These are phyloP conservation scores for Metalampra italica DNA, from an alignment of 2,888 invertebrate species.

Conservation along the genomic window DNA sequence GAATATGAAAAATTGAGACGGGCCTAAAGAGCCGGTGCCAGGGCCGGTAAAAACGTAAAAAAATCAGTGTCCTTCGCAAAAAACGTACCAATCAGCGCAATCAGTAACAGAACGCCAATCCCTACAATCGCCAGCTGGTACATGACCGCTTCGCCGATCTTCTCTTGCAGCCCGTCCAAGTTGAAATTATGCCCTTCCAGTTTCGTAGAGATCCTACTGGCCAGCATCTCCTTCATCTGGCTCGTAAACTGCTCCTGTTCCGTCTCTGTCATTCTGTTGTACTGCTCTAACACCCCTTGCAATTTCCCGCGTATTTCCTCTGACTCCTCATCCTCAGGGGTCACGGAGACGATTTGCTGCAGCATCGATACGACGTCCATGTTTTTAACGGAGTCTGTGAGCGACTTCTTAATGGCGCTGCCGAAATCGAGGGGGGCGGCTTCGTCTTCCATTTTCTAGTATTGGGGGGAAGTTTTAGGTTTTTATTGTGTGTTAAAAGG, in stretches of 20 bases:
- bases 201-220: conserved; percentile 41
- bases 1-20: too few relatives aligned
- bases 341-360: conserved; percentile 47
- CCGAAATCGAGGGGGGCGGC: conserved; percentile 36
- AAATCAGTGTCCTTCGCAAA: conserved; percentile 2
- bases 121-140: conserved; percentile 43
- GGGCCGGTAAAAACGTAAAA: too few relatives aligned
- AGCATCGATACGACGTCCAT: conserved; percentile 52
- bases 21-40: too few relatives aligned
- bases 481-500: too few relatives aligned
- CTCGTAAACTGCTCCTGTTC: conserved; percentile 50
- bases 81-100: conserved; percentile 49
- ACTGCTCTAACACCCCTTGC: conserved; percentile 43
- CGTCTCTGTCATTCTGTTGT: conserved; percentile 41
- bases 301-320: conserved; percentile 45
- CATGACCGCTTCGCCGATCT: conserved; percentile 43
- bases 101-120: conserved; percentile 40
- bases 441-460: conserved; percentile 38
- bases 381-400: conserved; percentile 51
- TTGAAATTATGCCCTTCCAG: conserved; percentile 41
- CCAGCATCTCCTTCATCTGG: conserved; percentile 53
- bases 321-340: conserved; percentile 49
- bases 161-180: conserved; percentile 46
- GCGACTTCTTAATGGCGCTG: conserved; percentile 42
- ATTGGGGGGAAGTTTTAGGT: conserved; percentile 7